Evolutionary conservation across 2,797 vertebrate species (phyloP).

Genomic region (Loris lydekkerianus): DNA sequence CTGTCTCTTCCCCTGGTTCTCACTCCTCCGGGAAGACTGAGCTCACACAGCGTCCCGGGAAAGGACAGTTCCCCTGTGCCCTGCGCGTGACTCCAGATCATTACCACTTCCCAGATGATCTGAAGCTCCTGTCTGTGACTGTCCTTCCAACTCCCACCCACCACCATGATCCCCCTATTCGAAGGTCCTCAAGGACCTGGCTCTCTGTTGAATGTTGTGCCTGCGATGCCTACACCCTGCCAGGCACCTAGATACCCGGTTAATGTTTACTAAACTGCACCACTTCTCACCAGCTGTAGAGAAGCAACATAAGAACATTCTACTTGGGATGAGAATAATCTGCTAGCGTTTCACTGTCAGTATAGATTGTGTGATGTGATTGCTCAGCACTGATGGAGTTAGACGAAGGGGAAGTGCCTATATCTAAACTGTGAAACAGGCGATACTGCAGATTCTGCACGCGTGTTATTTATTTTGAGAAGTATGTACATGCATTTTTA

Average conservation of each 20-base stretch:
- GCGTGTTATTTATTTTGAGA: constrained; percentile 49
- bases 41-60: background rate
- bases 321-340: background rate
- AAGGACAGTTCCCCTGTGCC: background rate
- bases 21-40: background rate
- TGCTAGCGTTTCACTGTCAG: background rate
- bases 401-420: background rate
- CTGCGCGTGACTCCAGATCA: background rate
- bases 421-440: background rate
- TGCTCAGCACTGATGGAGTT: background rate
- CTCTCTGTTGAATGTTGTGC: background rate
- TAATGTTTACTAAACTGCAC: background rate
- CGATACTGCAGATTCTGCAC: background rate
- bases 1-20: background rate
- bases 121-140: background rate
- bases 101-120: background rate
- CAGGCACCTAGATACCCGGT: background rate
- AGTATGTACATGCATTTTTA: background rate
- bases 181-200: background rate
- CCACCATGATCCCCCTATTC: fast-evolving
- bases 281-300: background rate
- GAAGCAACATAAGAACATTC: background rate
- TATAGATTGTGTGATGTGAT: background rate
- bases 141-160: background rate
- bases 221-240: background rate